Conservation (phyloP, 2,113 vertebrate species). For the Nannobrachium achirus region DNA sequence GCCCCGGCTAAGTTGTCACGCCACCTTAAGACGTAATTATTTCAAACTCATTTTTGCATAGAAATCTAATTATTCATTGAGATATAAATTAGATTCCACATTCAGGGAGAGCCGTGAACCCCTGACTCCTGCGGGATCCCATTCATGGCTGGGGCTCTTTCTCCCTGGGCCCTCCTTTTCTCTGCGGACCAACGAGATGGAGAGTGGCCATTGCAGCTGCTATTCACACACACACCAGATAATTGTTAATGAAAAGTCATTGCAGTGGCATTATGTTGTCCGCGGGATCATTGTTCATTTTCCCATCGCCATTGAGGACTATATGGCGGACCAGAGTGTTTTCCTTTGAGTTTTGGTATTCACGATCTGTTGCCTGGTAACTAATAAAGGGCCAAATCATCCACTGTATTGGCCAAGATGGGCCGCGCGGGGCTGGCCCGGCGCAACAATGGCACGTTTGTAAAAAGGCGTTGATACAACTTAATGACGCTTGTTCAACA, state of each 20-base stretch:
- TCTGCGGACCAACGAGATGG: constrained; percentile 73
- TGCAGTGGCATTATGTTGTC: constrained; percentile 98
- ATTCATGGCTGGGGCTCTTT: constrained; percentile 61
- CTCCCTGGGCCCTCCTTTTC: constrained; percentile 57
- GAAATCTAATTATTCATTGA: constrained; percentile 81
- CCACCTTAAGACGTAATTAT: constrained; percentile 64
- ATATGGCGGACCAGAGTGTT: constrained; percentile 96
- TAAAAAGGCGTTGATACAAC: constrained; percentile 97
- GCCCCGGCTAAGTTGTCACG: constrained; percentile 56
- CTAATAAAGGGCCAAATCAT: constrained; percentile 96
- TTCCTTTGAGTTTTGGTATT: constrained; percentile 99
- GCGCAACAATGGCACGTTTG: constrained; percentile 92
- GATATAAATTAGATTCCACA: constrained; percentile 83
- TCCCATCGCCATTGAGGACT: constrained; percentile 94
- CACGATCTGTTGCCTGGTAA: constrained; percentile 99
- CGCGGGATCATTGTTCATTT: constrained; percentile 99
- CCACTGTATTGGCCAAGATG: constrained; percentile 96
- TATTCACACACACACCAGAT: constrained; percentile 99
- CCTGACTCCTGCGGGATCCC: constrained; percentile 67
- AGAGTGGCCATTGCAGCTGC: constrained; percentile 99
- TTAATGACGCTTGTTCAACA: constrained; percentile 98
- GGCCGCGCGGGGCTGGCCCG: constrained; percentile 92
- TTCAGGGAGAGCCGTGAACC: constrained; percentile 64
- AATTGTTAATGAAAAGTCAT: constrained; percentile 99
- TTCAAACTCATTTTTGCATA: constrained; percentile 79